These are phyloP conservation scores for Coregonus clupeaformis DNA, from an alignment of 2,113 vertebrate genomes.

Conservation along the genomic window DNA sequence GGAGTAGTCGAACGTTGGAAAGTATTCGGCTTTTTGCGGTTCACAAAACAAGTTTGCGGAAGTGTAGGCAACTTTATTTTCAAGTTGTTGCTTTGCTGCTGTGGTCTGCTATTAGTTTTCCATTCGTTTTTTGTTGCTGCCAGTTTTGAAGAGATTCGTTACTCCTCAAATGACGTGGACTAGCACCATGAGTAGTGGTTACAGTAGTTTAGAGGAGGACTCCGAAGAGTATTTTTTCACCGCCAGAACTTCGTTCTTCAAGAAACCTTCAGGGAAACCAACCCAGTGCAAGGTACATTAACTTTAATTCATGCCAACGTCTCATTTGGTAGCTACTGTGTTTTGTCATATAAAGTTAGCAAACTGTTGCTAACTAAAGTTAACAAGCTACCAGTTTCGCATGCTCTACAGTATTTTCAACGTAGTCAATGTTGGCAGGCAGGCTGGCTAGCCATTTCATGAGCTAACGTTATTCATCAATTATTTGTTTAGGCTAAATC, in stretches of 20 bases:
- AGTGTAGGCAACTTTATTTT: neutral
- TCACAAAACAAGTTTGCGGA: too few relatives aligned
- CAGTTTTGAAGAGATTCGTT: conserved; percentile 47
- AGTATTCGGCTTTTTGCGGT: too few relatives aligned
- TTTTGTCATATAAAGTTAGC: too few relatives aligned
- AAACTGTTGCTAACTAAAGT: too few relatives aligned
- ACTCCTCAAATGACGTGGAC: conserved; percentile 81
- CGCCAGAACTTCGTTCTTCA: conserved; percentile 93
- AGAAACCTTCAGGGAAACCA: conserved; percentile 81
- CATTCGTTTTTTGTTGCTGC: conserved; percentile 50
- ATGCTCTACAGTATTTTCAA: too few relatives aligned
- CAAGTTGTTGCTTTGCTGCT: neutral
- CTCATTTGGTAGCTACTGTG: too few relatives aligned
- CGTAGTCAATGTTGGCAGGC: too few relatives aligned
- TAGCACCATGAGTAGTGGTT: conserved; percentile 97
- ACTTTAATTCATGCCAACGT: neutral
- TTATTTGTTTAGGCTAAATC: too few relatives aligned
- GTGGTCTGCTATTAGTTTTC: neutral
- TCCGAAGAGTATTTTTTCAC: conserved; percentile 97
- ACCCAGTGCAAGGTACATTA: conserved; percentile 74
- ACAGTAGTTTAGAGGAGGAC: conserved; percentile 95
- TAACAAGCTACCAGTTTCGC: too few relatives aligned
- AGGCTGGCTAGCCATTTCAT: too few relatives aligned
- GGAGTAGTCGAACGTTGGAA: too few relatives aligned
- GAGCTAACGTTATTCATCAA: too few relatives aligned